Evolutionary conservation across 2,113 vertebrate genomes (phyloP).

Genomic region (Cinclus cinclus): DNA sequence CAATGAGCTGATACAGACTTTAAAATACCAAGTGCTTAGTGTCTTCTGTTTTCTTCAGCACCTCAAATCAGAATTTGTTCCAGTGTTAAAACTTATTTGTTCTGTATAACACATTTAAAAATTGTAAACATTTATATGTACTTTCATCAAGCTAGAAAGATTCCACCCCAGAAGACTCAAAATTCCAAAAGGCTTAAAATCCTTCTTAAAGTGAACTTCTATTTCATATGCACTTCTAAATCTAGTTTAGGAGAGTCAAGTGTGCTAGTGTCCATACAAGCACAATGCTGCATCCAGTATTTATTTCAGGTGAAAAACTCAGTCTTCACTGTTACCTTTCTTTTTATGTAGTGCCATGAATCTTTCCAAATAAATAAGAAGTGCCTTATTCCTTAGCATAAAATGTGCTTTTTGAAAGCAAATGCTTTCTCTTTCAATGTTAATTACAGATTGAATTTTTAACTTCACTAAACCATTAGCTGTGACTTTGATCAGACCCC

Average conservation of each 20-base stretch:
- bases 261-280: not conserved
- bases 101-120: not conserved
- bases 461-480: conserved; percentile 39
- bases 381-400: not conserved
- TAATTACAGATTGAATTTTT: conserved; percentile 40
- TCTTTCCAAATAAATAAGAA: conserved; percentile 4
- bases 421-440: not conserved
- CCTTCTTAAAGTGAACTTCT: not conserved
- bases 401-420: not conserved
- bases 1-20: not conserved
- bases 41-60: not conserved
- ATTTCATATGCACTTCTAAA: not conserved
- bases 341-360: not conserved
- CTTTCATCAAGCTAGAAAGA: not conserved
- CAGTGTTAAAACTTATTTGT: not conserved
- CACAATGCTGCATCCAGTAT: not conserved
- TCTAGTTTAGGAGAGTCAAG: not conserved
- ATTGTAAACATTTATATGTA: not conserved
- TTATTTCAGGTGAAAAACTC: not conserved
- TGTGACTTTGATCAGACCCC: conserved; percentile 57
- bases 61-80: not conserved
- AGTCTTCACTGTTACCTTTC: not conserved
- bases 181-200: not conserved
- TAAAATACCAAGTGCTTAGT: not conserved
- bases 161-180: not conserved